Percentiles rank a stretch among this genome's conserved stretches.
Evolutionary conservation across 2,113 vertebrate species (phyloP).

Genomic region (Poeciliopsis occidentalis): DNA sequence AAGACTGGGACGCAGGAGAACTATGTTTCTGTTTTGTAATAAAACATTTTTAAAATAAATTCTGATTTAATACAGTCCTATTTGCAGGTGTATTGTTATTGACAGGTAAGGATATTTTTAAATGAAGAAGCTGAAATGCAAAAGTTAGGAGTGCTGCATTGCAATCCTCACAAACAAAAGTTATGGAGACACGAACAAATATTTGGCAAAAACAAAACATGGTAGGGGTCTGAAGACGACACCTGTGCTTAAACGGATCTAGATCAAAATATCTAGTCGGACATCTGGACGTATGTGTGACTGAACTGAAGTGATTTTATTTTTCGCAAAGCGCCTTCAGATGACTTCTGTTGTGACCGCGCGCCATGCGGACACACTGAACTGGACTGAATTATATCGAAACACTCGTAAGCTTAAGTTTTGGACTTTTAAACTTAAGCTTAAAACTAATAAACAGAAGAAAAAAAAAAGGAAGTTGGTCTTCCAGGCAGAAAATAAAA

Average conservation of each 20-base stretch:
- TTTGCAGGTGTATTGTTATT: no score
- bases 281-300: background rate
- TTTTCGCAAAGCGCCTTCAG: no score
- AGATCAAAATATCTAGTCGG: background rate
- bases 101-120: no score
- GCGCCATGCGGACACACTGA: no score
- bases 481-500: slow-evolving; percentile 28
- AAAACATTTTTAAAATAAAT: background rate
- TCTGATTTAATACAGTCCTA: background rate
- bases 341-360: no score
- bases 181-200: no score
- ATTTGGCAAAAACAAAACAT: background rate
- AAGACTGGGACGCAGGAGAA: background rate
- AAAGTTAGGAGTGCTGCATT: no score
- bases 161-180: no score
- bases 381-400: no score
- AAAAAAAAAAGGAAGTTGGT: background rate
- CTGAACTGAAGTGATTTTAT: no score
- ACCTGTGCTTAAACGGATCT: background rate
- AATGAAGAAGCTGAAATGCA: background rate
- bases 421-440: background rate
- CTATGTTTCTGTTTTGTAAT: background rate
- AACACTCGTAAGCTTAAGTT: background rate
- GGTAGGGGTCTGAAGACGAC: background rate
- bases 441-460: background rate